Evolutionary conservation across 2,888 invertebrate genomes (phyloP).

Genomic region (Metopia argyrocephala): DNA sequence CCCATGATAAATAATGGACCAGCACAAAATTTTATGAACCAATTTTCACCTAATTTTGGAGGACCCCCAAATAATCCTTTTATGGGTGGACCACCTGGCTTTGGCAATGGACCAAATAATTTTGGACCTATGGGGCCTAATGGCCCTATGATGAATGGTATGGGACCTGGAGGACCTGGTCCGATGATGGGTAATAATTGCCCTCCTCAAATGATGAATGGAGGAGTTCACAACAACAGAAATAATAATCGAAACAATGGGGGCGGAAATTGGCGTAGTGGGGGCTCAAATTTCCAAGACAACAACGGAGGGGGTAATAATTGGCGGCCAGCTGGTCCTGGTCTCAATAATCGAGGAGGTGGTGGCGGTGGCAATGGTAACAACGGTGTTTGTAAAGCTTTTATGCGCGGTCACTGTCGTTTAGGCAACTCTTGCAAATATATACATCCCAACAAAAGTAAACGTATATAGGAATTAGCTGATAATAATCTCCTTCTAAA

Average conservation of each 20-base stretch:
- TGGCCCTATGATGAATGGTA: constrained; percentile 62
- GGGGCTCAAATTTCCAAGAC: constrained; percentile 75
- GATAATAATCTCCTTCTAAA: constrained; percentile 70
- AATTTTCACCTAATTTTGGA: constrained; percentile 46
- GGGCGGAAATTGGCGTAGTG: constrained; percentile 75
- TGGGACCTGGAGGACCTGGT: constrained; percentile 58
- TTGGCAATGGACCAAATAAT: constrained; percentile 69
- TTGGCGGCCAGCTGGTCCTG: constrained; percentile 81
- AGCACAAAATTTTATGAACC: constrained; percentile 61
- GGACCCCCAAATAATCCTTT: constrained; percentile 47
- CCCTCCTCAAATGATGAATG: constrained; percentile 73
- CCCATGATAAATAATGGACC: constrained; percentile 64
- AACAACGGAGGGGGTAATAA: constrained; percentile 78
- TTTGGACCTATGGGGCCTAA: constrained; percentile 68
- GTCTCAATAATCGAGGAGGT: constrained; percentile 75
- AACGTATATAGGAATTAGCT: constrained; percentile 73
- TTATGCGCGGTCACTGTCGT: constrained; percentile 89
- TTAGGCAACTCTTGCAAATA: constrained; percentile 90
- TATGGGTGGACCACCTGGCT: constrained; percentile 60
- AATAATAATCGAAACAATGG: constrained; percentile 68
- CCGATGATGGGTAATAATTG: constrained; percentile 66
- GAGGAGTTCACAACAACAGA: constrained; percentile 71
- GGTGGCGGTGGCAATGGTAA: constrained; percentile 74
- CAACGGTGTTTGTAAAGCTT: constrained; percentile 85
- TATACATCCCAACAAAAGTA: constrained; percentile 83